Conservation (phyloP, 1,140 invertebrate genomes). For the Aphis gossypii region DNA sequence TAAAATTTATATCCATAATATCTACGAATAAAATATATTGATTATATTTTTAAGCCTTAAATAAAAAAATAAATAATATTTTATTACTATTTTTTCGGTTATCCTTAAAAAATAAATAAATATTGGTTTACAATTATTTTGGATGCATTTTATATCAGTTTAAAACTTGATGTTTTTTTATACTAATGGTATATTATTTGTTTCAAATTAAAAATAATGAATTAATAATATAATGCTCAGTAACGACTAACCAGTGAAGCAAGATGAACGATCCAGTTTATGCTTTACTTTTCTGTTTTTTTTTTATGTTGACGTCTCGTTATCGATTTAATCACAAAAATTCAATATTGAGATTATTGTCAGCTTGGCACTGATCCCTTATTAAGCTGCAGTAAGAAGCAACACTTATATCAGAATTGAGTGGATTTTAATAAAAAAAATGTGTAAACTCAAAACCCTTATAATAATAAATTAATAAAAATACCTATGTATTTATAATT, state of each 20-base stretch:
- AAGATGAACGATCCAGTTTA: background rate
- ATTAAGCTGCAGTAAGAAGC: background rate
- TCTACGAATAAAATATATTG: no score
- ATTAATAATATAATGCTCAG: background rate
- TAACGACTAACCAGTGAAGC: background rate
- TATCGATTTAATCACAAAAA: constrained; percentile 13
- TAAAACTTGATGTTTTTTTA: background rate
- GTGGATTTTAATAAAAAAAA: background rate
- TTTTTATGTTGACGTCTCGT: background rate
- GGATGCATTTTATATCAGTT: background rate
- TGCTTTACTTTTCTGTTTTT: background rate
- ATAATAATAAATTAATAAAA: background rate
- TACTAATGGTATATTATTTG: background rate
- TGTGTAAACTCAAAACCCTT: background rate
- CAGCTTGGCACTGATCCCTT: background rate
- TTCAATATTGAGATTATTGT: constrained; percentile 5
- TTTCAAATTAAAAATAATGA: background rate
- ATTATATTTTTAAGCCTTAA: no score
- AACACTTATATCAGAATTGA: background rate
- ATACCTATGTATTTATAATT: background rate
- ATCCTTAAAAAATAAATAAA: background rate
- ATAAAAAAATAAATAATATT: no score
- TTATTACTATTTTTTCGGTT: no score
- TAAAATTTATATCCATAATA: background rate
- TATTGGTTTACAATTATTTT: background rate